Evolutionary conservation across 1,140 invertebrate species (phyloP).

Genomic region (Dolichoris vasculosae): DNA sequence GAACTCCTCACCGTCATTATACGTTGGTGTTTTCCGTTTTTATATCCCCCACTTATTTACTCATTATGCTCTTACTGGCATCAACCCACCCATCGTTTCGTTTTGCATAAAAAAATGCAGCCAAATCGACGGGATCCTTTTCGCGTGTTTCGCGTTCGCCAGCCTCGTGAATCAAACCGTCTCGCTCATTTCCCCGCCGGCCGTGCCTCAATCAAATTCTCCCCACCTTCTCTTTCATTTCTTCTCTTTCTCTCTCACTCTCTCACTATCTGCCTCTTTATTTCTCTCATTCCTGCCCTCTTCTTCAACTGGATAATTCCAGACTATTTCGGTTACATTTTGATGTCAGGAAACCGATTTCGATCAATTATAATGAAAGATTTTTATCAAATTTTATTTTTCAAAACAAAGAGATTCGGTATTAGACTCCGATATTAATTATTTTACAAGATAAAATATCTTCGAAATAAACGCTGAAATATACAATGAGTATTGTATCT

Average conservation of each 20-base stretch:
- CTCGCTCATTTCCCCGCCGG: background rate
- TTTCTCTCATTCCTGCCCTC: background rate
- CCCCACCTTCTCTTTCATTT: too few species aligned
- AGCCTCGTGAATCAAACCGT: constrained; percentile 5
- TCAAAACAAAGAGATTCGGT: background rate
- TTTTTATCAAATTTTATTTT: background rate
- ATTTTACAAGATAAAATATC: background rate
- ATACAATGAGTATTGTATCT: too few species aligned
- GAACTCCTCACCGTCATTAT: background rate
- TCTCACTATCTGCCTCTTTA: background rate
- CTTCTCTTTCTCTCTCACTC: background rate
- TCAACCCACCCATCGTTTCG: background rate
- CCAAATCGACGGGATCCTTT: background rate
- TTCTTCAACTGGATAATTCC: constrained; percentile 1
- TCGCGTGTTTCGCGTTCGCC: background rate
- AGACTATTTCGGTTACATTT: background rate
- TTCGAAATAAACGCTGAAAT: too few species aligned
- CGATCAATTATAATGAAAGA: constrained; percentile 8
- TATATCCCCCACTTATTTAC: constrained; percentile 5
- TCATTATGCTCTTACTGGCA: background rate
- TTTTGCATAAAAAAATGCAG: constrained; percentile 4
- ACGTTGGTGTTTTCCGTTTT: background rate
- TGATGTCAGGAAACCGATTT: background rate
- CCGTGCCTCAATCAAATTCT: constrained; percentile 10
- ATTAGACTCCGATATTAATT: background rate